phyloP scores from a whole-genome alignment of 2,113 vertebrate genomes.

The Engystomops pustulosus region DNA sequence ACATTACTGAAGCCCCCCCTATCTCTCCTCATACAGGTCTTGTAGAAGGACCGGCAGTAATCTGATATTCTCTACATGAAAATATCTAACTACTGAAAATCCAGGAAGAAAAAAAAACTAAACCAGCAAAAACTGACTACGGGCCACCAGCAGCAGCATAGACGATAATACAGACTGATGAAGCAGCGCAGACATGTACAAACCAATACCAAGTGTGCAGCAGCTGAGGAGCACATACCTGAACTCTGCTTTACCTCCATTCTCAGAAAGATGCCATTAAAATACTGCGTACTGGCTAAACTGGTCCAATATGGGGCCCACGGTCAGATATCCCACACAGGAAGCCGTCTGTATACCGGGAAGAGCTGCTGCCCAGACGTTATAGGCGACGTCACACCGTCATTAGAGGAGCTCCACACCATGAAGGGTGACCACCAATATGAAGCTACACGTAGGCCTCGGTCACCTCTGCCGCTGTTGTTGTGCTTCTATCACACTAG shows the following conservation, averaged over 20 bases:
- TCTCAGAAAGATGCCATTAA: background rate
- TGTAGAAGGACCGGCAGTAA: slow-evolving; percentile 20
- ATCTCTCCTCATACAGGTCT: too few species aligned
- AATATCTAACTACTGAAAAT: slow-evolving; percentile 30
- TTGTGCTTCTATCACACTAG: too few species aligned
- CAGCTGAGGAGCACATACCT: slow-evolving; percentile 14
- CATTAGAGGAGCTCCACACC: too few species aligned
- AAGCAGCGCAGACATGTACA: slow-evolving; percentile 15
- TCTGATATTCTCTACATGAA: background rate
- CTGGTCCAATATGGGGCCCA: background rate
- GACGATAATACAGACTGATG: background rate
- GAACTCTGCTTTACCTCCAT: slow-evolving; percentile 1
- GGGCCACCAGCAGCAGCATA: background rate
- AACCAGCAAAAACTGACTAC: slow-evolving; percentile 13
- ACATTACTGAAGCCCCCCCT: too few species aligned
- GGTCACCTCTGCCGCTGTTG: too few species aligned
- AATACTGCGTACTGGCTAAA: background rate
- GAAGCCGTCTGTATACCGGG: too few species aligned
- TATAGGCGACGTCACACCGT: too few species aligned
- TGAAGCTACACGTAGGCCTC: too few species aligned
- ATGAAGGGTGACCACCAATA: too few species aligned
- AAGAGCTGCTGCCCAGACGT: too few species aligned
- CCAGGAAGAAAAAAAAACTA: background rate
- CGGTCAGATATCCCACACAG: background rate
- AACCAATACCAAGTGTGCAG: slow-evolving; percentile 2